Evolutionary conservation across 2,888 invertebrate genomes (phyloP).

Genomic region (Glaucopsyche alexis): DNA sequence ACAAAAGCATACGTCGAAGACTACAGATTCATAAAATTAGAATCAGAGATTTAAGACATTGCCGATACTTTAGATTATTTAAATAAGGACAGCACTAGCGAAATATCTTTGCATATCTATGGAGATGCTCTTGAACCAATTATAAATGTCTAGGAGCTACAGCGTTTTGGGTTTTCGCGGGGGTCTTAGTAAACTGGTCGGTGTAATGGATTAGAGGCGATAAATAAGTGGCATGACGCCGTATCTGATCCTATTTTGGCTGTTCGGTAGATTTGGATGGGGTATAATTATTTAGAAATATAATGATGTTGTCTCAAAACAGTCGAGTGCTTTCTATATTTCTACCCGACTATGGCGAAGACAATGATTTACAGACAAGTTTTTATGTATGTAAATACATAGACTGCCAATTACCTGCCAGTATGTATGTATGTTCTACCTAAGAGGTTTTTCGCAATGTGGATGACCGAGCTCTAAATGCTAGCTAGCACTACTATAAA

Average conservation of each 20-base stretch:
- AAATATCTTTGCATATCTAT: constrained; percentile 40
- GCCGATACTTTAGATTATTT: background rate
- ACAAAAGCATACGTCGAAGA: background rate
- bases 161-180: background rate
- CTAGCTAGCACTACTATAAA: too few species aligned
- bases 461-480: too few species aligned
- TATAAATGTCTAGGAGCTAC: background rate
- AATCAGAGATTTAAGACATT: background rate
- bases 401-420: too few species aligned
- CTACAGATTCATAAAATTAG: background rate
- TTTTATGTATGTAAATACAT: too few species aligned
- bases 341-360: too few species aligned
- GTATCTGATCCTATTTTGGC: constrained; percentile 55
- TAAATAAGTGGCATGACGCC: constrained; percentile 68
- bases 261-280: constrained; percentile 56
- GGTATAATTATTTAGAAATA: constrained; percentile 25
- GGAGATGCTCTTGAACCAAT: constrained; percentile 30
- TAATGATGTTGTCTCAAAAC: constrained; percentile 1
- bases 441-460: too few species aligned
- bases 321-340: background rate
- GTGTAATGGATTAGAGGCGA: constrained; percentile 65
- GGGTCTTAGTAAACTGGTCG: constrained; percentile 1
- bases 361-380: too few species aligned
- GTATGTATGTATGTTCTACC: too few species aligned
- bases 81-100: constrained; percentile 5